These are phyloP conservation scores for Polymixis flavicincta DNA, from an alignment of 2,888 invertebrate species.

Conservation along the genomic window DNA sequence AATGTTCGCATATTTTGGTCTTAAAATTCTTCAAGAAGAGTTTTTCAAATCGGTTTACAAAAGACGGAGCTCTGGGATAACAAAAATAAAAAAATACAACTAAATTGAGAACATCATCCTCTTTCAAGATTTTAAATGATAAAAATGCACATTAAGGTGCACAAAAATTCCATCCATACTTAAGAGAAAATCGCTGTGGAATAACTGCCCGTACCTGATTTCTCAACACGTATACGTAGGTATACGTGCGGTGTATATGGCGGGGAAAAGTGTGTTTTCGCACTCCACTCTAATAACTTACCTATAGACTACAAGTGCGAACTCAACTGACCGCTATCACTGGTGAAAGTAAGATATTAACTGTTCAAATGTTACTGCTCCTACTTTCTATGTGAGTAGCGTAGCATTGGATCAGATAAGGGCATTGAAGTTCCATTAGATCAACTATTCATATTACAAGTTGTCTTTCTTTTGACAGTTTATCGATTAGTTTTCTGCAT, in stretches of 20 bases:
- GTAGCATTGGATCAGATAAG: slow-evolving; percentile 54
- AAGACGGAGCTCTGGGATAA: no score
- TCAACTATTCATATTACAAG: slow-evolving; percentile 2
- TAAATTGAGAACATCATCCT: no score
- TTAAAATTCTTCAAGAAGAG: no score
- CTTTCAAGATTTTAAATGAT: no score
- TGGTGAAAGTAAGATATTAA: slow-evolving; percentile 59
- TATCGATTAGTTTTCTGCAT: slow-evolving; percentile 7
- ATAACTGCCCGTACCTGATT: slow-evolving; percentile 13
- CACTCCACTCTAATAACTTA: slow-evolving; percentile 45
- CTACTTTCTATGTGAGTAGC: slow-evolving; percentile 53
- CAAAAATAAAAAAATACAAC: no score
- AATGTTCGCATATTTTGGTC: no score
- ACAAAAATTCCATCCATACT: no score
- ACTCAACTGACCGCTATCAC: slow-evolving; percentile 63
- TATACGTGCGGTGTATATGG: no score
- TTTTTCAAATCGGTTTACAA: no score
- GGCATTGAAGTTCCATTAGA: slow-evolving; percentile 38
- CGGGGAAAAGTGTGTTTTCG: slow-evolving; percentile 40
- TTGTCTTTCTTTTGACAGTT: slow-evolving; percentile 19
- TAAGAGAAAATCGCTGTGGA: no score
- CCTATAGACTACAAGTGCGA: slow-evolving; percentile 35
- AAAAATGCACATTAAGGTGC: no score
- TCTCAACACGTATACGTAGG: slow-evolving; percentile 15
- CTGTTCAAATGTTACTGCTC: slow-evolving; percentile 52